phyloP scores from a whole-genome alignment of 1,140 invertebrate genomes.

The Pseudomyrmex gracilis region DNA sequence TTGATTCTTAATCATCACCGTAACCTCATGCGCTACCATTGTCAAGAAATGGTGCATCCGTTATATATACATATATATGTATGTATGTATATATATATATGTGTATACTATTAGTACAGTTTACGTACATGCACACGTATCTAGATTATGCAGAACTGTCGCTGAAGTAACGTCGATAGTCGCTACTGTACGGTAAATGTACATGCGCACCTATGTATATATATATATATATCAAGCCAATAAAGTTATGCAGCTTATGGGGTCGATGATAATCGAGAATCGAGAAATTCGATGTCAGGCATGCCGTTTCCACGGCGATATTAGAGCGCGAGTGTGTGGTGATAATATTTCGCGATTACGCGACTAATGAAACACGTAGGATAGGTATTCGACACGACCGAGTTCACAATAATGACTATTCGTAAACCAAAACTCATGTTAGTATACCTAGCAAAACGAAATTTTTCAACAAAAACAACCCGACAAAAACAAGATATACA shows the following conservation, averaged over 20 bases:
- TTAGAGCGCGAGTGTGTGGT: neutral
- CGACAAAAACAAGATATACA: conserved; percentile 78
- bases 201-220: conserved; percentile 48
- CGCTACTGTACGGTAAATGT: conserved; percentile 54
- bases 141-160: conserved; percentile 27
- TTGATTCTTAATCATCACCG: conserved; percentile 55
- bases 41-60: conserved; percentile 26
- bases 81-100: neutral
- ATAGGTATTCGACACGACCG: conserved; percentile 65
- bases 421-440: conserved; percentile 71
- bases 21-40: conserved; percentile 27
- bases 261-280: conserved; percentile 33
- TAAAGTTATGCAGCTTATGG: conserved; percentile 43
- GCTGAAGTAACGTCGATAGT: conserved; percentile 9
- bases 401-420: conserved; percentile 41
- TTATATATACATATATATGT: conserved; percentile 2
- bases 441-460: conserved; percentile 74
- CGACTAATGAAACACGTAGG: neutral
- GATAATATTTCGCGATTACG: conserved; percentile 12
- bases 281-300: conserved; percentile 11
- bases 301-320: conserved; percentile 6
- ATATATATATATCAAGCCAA: conserved; percentile 24
- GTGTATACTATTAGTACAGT: conserved; percentile 38
- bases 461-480: conserved; percentile 78
- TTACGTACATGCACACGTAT: conserved; percentile 60